These are phyloP conservation scores for Rhagonycha fulva DNA, from an alignment of 2,888 invertebrate genomes.

Conservation along the genomic window DNA sequence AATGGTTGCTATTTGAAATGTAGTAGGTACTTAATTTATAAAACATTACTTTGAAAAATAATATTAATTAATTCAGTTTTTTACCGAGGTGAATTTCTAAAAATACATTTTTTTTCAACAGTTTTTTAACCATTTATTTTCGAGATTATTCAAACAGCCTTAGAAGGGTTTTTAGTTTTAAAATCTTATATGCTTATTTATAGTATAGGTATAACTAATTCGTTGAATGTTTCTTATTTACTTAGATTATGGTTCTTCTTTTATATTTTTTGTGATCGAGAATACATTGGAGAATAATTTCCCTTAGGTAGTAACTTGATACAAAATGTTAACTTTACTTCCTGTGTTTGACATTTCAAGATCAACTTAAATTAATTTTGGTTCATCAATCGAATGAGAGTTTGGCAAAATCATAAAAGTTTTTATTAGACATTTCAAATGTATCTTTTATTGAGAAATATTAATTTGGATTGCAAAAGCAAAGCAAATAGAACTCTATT, in stretches of 20 bases:
- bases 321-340: neutral
- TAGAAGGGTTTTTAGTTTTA: no score
- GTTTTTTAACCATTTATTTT: no score
- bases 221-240: neutral
- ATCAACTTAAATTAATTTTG: neutral
- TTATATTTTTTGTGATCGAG: neutral
- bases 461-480: neutral
- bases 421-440: neutral
- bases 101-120: no score
- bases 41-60: no score
- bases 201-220: no score
- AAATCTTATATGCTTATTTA: no score
- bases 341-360: neutral
- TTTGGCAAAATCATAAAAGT: neutral
- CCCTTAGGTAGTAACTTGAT: neutral
- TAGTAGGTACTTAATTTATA: no score
- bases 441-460: neutral
- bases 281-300: neutral
- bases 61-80: no score
- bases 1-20: no score
- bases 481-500: no score
- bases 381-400: neutral
- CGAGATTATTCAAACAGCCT: no score
- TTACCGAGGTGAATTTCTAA: no score
- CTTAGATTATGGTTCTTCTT: neutral